A percentile compares a stretch with the other conserved stretches of the same genome.
Evolutionary conservation across 2,888 invertebrate genomes (phyloP).

Genomic region (Dioctria linearis): DNA sequence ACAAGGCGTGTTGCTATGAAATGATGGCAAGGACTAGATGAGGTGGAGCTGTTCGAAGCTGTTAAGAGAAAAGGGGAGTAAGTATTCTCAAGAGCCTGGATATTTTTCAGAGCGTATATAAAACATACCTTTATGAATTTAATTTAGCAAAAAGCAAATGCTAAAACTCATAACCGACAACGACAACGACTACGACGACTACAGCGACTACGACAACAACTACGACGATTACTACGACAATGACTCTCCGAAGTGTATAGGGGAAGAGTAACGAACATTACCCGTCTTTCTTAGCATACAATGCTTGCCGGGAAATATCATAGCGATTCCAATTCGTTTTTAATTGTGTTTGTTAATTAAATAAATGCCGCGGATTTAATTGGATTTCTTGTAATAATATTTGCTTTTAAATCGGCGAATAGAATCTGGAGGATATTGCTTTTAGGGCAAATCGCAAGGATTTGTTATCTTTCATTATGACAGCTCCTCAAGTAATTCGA

Average conservation of each 20-base stretch:
- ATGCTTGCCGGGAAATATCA: constrained; percentile 58
- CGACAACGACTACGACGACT: constrained; percentile 38
- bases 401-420: constrained; percentile 53
- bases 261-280: neutral
- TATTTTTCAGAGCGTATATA: constrained; percentile 54
- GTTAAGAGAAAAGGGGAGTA: too few species aligned
- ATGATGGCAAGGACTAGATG: constrained; percentile 1
- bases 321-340: constrained; percentile 58
- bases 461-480: constrained; percentile 57
- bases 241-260: neutral
- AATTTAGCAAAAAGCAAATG: constrained; percentile 54
- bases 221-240: constrained; percentile 10
- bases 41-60: neutral
- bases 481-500: constrained; percentile 45
- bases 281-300: constrained; percentile 36
- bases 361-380: constrained; percentile 59
- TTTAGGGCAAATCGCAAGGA: constrained; percentile 53
- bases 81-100: constrained; percentile 44
- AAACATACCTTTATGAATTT: constrained; percentile 57
- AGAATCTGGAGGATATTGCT: constrained; percentile 10
- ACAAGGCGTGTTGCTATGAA: neutral
- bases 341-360: constrained; percentile 60
- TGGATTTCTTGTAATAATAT: constrained; percentile 60
- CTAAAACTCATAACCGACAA: constrained; percentile 58
- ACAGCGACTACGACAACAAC: constrained; percentile 35